A percentile compares a stretch with the other conserved stretches of the same genome.
Conservation (phyloP, 2,797 vertebrate species). For the Staurois parvus region DNA sequence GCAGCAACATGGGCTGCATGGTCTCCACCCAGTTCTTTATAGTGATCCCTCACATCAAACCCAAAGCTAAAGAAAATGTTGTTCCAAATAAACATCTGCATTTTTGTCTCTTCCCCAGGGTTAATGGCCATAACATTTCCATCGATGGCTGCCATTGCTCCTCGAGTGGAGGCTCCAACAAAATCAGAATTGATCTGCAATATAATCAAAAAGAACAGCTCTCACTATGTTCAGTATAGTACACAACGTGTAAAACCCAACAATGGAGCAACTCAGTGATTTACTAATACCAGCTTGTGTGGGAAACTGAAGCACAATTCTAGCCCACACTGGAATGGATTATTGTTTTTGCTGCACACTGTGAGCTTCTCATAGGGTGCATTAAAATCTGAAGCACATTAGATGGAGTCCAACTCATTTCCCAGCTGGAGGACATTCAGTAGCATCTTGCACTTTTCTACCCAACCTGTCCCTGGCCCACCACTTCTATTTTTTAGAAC, state of each 20-base stretch:
- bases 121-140: constrained; percentile 59
- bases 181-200: constrained; percentile 58
- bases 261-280: neutral
- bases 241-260: neutral
- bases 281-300: too few species aligned
- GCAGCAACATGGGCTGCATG: constrained; percentile 55
- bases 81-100: constrained; percentile 61
- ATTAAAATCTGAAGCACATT: too few species aligned
- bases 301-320: too few species aligned
- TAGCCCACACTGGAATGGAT: too few species aligned
- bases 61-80: constrained; percentile 61
- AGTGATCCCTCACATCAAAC: constrained; percentile 59
- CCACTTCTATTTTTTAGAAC: too few species aligned
- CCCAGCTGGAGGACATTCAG: too few species aligned
- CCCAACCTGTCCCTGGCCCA: too few species aligned
- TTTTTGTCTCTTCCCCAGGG: constrained; percentile 57
- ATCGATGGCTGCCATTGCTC: constrained; percentile 59
- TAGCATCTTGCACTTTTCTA: too few species aligned
- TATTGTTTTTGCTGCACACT: too few species aligned
- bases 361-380: too few species aligned
- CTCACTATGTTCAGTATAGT: neutral
- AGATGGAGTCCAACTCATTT: too few species aligned
- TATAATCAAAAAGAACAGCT: neutral
- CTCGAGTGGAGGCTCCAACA: constrained; percentile 54
- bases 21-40: constrained; percentile 59